Evolutionary conservation across 2,888 invertebrate species (phyloP).

Genomic region (Aleiodes alternator): DNA sequence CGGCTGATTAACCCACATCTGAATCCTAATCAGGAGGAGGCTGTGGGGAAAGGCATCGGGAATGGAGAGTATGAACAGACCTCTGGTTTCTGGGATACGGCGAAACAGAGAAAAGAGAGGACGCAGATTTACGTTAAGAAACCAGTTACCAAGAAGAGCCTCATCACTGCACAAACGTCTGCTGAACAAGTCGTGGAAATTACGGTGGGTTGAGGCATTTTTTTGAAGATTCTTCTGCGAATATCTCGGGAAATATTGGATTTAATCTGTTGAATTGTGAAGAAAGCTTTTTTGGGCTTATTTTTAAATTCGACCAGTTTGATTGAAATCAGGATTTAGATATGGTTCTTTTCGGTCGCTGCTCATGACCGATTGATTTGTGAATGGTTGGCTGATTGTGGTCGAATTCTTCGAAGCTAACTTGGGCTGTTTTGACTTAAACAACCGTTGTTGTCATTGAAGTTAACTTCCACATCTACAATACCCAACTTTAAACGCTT

Average conservation of each 20-base stretch:
- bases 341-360: no score
- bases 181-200: slow-evolving; percentile 70
- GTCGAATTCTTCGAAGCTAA: no score
- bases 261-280: no score
- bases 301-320: no score
- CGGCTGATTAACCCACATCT: slow-evolving; percentile 63
- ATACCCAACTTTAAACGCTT: no score
- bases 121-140: slow-evolving; percentile 47
- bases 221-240: slow-evolving; percentile 1
- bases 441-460: no score
- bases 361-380: no score
- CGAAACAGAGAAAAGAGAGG: slow-evolving; percentile 52
- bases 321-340: no score
- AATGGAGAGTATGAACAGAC: slow-evolving; percentile 48
- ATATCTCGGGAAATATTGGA: no score
- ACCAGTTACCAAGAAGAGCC: slow-evolving; percentile 58
- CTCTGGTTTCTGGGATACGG: slow-evolving; percentile 63
- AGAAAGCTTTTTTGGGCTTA: no score
- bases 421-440: no score
- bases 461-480: no score
- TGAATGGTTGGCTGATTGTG: background rate
- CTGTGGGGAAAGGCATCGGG: background rate
- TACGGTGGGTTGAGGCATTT: slow-evolving; percentile 59
- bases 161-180: slow-evolving; percentile 63
- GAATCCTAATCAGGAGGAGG: slow-evolving; percentile 13